Evolutionary conservation across 2,113 vertebrate species (phyloP), one percentile per base, ranked within the genome.

Genomic region (Oreochromis spilurus): DNA sequence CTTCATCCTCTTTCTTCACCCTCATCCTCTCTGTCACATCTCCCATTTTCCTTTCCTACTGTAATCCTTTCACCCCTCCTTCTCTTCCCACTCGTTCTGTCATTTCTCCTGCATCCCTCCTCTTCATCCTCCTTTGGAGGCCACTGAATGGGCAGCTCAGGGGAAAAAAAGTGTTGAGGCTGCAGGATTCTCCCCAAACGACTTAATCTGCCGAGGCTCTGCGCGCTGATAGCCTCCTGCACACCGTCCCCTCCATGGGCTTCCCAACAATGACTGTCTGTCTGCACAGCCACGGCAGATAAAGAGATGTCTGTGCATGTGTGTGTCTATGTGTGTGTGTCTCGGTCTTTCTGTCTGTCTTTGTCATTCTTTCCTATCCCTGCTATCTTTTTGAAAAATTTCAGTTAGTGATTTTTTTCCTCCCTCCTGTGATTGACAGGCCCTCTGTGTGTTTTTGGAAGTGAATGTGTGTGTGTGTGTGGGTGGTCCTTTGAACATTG

Each of bases 91-190:
- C 24, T 31, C 79, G 19, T 9, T 12, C 53, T 53, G 84, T 38
- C 53, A 29, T 58, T 38, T 65, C 79, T 31, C 54, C 43, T 81
- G 75, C 81, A n/a, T 67, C 54, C 50, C 7, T 43, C 79, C 84
- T 83, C 90, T 84, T 89, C 90, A 88, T 91, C 90, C 91, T 89
- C 86, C 84, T 89, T 67, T 14, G 55, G 90, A 91, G 89, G 91
- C 90, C 85, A 79, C n/a, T 93, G 90, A 93, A 93, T 93, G 91
- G 88, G 85, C 91, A 89, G 91, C 94, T 94, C 84, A 82, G 90
- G 90, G 91, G 87, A 45, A 84, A 94, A 62, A 96, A 96, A 95
- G 86, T 95, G 94, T 93, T 2, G 91, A 95, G 90, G 90, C 90
- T 87, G 95, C 95, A 94, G 91, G 93, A 94, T 93, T 93, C 91